Evolutionary conservation across 2,113 vertebrate genomes (phyloP), one percentile per base, ranked within the genome.

Genomic region (Ophthalmolycus amberensis): DNA sequence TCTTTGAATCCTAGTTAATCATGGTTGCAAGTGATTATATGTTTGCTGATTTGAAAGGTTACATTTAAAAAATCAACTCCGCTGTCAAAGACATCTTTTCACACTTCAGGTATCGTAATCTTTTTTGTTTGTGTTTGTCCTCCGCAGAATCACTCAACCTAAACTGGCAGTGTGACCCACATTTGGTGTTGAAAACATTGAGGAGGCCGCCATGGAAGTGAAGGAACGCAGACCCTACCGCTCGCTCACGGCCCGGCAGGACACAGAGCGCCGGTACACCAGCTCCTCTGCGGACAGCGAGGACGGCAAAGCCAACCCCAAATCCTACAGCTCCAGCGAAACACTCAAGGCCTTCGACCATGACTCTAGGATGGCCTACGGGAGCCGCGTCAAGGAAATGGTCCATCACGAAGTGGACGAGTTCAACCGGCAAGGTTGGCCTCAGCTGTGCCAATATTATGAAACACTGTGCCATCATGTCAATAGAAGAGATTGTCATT

Each of bases 301-400:
- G 90, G 97, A 99, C 22, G 95, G 95, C 88, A 98, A 97, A 88
- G 91, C 93, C 50, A 97, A 98, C 70, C 89, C 97, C 85, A 99
- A 98, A 71, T 99, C 98, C 75, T 99, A 99, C 95, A 99, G 98
- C 94, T 99, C 98, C 94, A 99, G 98, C 0, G 98, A 99, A 95
- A 99, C 98, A 6, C 96, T 99, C 63, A 99, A 99, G 91, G 98
- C 98, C 88, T 99, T 97, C 7, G 98, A 99, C 92, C 98, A 99
- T 77, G 98, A 99, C 62, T 94, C 96, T 6, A 95, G 98, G 77
- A 89, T 99, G 87, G 95, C 95, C 38, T 96, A 96, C 90, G 97
- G 69, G 56, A 95, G 95, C 90, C 96, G 97, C 0, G 97, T 97
- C 81, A 98, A 98, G 91, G 98, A 99, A 56, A 92, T 97, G 94